Evolutionary conservation across 2,113 vertebrate species (phyloP), one percentile per base, ranked within the genome.

Genomic region (Caretta caretta): DNA sequence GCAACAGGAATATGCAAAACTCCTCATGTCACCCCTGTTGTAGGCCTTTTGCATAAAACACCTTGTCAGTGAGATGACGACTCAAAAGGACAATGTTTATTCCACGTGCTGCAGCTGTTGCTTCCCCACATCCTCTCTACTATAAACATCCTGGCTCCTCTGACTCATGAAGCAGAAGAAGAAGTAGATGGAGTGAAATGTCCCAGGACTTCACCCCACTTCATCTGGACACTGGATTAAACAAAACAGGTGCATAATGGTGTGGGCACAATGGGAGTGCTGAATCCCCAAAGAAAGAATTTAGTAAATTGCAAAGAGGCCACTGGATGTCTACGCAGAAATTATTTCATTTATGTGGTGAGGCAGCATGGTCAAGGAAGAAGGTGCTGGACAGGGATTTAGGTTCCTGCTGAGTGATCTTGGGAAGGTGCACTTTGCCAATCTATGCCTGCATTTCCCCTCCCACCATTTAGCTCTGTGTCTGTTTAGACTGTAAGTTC

Each of bases 91-190:
- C 17, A 89, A 29, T 83, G 51, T 86, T 48, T 57, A 13, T 4
- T 92, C 69, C 51, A 2, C 10, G 88, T 10, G 1, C 51, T 72
- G 54, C 5, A 88, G 4, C 4, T 46, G 42, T 76, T 46, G 3
- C 22, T 46, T 11, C 25, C 13, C 24, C 4, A 25, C 90, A 72
- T 88, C 93, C 92, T 5, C 10, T 87, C 3, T 75, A n/a, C 13
- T 88, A 11, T 88, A 50, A 92, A 48, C 31, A 20, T 75, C 69
- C 10, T 72, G 8, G n/a, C 14, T 65, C 29, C 59, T 69, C 35
- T 69, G 62, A 35, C 35, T 69, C 62, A n/a, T 35, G 7, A 78
- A 88, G 59, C 12, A 1, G 0, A 1, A 50, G 0, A 1, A 50
- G 72, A 24, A 46, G 72, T 3, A 24, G 22, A 10, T 76, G 38